phyloP scores from a whole-genome alignment of 2,113 vertebrate species.

The Salvelinus namaycush region DNA sequence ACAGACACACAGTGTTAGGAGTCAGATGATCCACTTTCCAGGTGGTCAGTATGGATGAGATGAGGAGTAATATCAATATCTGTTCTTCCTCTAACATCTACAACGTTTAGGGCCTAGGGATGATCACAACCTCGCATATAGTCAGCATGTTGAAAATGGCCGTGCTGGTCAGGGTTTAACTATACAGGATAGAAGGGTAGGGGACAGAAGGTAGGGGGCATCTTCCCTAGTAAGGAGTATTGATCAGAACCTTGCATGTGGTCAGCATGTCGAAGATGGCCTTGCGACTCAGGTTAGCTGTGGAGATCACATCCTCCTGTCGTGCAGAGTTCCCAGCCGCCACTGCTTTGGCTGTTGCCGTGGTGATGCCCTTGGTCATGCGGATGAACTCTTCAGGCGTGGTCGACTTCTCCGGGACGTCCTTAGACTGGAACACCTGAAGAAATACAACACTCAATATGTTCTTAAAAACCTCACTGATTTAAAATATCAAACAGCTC shows the following conservation, averaged over 20 bases:
- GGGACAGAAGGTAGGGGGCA: too few species aligned
- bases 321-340: constrained; percentile 94
- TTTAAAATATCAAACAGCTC: too few species aligned
- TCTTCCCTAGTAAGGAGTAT: background rate
- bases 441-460: background rate
- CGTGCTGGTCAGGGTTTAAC: background rate
- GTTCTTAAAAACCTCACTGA: too few species aligned
- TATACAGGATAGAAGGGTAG: too few species aligned
- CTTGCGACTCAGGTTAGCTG: constrained; percentile 96
- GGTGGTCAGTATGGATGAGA: too few species aligned
- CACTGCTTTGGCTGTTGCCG: constrained; percentile 96
- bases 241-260: constrained; percentile 73
- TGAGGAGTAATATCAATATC: background rate
- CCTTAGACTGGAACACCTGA: constrained; percentile 90
- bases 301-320: constrained; percentile 96
- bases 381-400: constrained; percentile 97
- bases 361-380: constrained; percentile 99
- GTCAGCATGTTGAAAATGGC: background rate
- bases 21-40: background rate
- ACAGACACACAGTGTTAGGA: constrained; percentile 11
- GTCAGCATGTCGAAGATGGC: constrained; percentile 93
- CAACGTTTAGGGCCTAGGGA: background rate
- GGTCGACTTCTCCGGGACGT: constrained; percentile 85
- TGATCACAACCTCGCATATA: background rate
- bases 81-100: background rate